Percentiles rank a stretch among this genome's conserved stretches.
These are phyloP conservation scores for Aphidius gifuensis DNA, from an alignment of 1,140 invertebrate species.

Conservation along the genomic window DNA sequence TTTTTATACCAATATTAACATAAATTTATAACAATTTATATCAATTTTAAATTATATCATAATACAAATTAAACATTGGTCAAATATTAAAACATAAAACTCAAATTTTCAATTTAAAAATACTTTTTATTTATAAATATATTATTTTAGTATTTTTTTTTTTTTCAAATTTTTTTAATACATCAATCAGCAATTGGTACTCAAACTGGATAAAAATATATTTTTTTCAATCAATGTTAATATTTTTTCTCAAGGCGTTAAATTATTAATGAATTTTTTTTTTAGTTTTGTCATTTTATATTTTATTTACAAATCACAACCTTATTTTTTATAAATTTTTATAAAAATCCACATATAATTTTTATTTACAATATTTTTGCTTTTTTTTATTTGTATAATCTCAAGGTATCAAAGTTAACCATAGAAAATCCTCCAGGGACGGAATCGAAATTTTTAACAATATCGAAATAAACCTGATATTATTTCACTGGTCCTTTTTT, in stretches of 20 bases:
- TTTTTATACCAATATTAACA: not conserved
- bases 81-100: not conserved
- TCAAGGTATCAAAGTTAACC: not conserved
- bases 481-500: not conserved
- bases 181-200: too few species aligned
- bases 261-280: too few species aligned
- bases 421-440: constrained; percentile 6
- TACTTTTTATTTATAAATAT: not conserved
- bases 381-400: not conserved
- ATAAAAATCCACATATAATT: too few species aligned
- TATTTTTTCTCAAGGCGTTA: too few species aligned
- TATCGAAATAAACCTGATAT: not conserved
- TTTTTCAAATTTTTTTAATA: too few species aligned
- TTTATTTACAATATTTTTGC: too few species aligned
- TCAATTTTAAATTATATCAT: not conserved
- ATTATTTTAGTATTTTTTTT: not conserved
- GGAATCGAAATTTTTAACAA: constrained; percentile 5
- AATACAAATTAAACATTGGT: not conserved
- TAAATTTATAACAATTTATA: constrained; percentile 2
- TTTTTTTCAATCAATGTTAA: too few species aligned
- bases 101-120: not conserved
- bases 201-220: too few species aligned
- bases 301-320: too few species aligned
- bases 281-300: too few species aligned
- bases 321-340: too few species aligned